phyloP scores from a whole-genome alignment of 2,888 invertebrate species.

The Caenorhabditis uteleia region DNA sequence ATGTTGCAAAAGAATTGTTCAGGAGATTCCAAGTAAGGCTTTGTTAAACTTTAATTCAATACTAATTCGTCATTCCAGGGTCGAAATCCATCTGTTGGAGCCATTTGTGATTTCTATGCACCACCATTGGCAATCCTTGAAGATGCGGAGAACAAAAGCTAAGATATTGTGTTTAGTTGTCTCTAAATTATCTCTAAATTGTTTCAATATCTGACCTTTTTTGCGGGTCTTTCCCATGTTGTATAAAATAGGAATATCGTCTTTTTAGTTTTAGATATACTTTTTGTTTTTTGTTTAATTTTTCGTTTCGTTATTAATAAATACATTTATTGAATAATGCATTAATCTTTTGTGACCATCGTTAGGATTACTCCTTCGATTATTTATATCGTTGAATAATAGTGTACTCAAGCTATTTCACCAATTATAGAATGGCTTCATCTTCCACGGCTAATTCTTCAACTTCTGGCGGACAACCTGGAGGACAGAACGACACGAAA shows the following conservation, averaged over 20 bases:
- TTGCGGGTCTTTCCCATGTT: not conserved
- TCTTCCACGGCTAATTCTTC: slow-evolving; percentile 7
- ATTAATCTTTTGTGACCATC: too few relatives aligned
- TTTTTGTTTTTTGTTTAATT: not conserved
- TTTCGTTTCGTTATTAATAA: not conserved
- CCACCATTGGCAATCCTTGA: slow-evolving; percentile 53
- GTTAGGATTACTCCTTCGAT: too few relatives aligned
- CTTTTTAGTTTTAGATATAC: not conserved
- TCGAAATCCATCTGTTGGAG: slow-evolving; percentile 67
- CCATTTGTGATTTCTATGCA: slow-evolving; percentile 68
- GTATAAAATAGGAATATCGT: slow-evolving; percentile 1
- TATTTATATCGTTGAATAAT: too few relatives aligned
- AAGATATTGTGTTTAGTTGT: not conserved
- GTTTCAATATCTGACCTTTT: slow-evolving; percentile 1
- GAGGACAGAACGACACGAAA: slow-evolving; percentile 26
- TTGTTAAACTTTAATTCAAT: not conserved
- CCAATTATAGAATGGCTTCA: slow-evolving; percentile 26
- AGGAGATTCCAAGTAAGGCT: slow-evolving; percentile 58
- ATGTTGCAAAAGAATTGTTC: slow-evolving; percentile 65
- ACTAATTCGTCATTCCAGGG: slow-evolving; percentile 47
- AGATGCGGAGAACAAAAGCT: slow-evolving; percentile 20
- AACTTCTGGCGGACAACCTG: slow-evolving; percentile 3
- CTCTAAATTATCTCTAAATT: not conserved
- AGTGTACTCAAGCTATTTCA: too few relatives aligned
- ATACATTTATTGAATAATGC: slow-evolving; percentile 1